Conservation (phyloP, 2,888 invertebrate genomes). For the Agrotis puta region DNA sequence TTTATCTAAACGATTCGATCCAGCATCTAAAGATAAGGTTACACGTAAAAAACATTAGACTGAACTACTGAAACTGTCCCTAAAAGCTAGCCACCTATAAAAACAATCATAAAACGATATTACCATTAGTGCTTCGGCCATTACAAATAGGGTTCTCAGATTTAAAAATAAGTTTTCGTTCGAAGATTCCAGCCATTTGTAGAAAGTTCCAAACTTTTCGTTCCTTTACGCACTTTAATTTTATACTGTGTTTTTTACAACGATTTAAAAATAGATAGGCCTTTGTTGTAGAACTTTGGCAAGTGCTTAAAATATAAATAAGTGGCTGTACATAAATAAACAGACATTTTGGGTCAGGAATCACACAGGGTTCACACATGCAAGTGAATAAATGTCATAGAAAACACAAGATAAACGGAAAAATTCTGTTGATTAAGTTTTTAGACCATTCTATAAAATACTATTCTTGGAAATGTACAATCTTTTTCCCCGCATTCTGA, state of each 20-base stretch:
- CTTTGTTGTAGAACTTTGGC: background rate
- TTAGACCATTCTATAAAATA: background rate
- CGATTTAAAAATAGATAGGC: background rate
- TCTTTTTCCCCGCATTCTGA: background rate
- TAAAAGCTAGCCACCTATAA: slow-evolving; percentile 49
- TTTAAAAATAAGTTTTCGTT: background rate
- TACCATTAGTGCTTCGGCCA: slow-evolving; percentile 48
- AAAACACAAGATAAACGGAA: no score
- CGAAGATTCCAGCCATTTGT: no score
- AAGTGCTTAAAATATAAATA: background rate
- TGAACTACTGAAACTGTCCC: slow-evolving; percentile 32
- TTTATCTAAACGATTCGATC: slow-evolving; percentile 20
- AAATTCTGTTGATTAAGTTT: background rate
- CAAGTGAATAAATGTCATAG: no score
- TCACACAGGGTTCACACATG: no score
- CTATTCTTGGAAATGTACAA: background rate
- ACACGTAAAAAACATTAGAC: slow-evolving; percentile 40
- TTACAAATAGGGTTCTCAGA: slow-evolving; percentile 22
- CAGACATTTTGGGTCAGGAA: no score
- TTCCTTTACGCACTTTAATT: background rate
- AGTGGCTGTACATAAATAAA: no score
- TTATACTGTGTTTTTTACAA: background rate
- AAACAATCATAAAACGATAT: slow-evolving; percentile 57
- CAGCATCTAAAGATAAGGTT: slow-evolving; percentile 25
- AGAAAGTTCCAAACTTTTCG: background rate